Conservation (phyloP, 2,888 invertebrate species). For the Cremastinae sp. region DNA sequence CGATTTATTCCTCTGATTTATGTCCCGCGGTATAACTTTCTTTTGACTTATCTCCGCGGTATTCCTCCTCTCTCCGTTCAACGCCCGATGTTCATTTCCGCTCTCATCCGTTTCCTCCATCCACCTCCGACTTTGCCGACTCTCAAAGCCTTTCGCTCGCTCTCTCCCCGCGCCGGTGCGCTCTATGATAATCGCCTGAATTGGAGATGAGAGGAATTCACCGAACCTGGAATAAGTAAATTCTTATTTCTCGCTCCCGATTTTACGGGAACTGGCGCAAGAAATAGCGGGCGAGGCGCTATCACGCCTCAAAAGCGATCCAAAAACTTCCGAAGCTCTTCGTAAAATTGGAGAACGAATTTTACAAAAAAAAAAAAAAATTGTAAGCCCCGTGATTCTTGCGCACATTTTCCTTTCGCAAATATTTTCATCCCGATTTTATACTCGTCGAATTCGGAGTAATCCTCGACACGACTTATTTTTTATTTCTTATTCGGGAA, state of each 20-base stretch:
- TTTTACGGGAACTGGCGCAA: constrained; percentile 53
- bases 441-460: too few species aligned
- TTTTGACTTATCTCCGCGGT: constrained; percentile 39
- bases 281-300: neutral
- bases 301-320: too few species aligned
- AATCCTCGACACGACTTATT: constrained; percentile 9
- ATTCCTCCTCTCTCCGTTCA: constrained; percentile 37
- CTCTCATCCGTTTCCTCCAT: constrained; percentile 10
- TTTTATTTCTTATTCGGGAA: constrained; percentile 40
- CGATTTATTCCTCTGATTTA: neutral
- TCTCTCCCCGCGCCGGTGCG: constrained; percentile 26
- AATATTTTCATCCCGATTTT: too few species aligned
- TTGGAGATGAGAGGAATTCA: constrained; percentile 54
- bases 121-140: constrained; percentile 11
- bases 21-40: constrained; percentile 29
- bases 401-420: too few species aligned
- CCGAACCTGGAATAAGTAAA: constrained; percentile 18
- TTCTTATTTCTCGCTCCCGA: constrained; percentile 26
- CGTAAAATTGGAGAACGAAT: too few species aligned
- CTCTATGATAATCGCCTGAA: constrained; percentile 51
- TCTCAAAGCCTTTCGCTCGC: constrained; percentile 32
- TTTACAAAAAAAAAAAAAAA: too few species aligned
- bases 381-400: too few species aligned
- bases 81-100: constrained; percentile 23
- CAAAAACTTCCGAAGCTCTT: too few species aligned